Base-by-base conservation (phyloP, 2,888 invertebrate genomes). In the Drosophila picticornis region DNA sequence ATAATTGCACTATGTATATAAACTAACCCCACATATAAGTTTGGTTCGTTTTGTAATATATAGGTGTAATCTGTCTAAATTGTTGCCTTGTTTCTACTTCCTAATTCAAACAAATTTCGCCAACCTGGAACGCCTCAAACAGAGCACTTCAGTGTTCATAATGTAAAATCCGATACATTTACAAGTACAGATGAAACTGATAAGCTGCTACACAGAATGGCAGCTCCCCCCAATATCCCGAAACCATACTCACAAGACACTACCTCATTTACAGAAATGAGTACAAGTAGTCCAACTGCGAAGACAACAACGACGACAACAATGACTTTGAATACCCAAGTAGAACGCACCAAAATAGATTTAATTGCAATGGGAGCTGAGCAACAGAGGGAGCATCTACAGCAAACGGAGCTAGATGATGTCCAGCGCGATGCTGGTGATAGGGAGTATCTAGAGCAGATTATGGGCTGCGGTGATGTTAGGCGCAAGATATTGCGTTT, bases 401-500 rank as follows among this genome's bases (percentile, higher is more conserved):
- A 66, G 59, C 50, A 59, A n/a, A 19, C 52, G 43, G 62, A 76
- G 48, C 38, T 63, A 34, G 66, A 77, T 53, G 50, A 71, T 31
- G 52, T 10, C 13, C 62, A 71, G 56, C 77, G 56, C 13, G 71
- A 68, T 58, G 67, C 83, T 50, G 88, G 83, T 66, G 91, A 88
- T 88, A 88, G 90, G 67, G 83, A 88, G 55, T 88, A 89, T 63
- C 74, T 92, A 75, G 87, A 87, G 48, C 72, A 88, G 62, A 85
- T 90, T 36, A 90, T 89, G 84, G 83, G 86, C 66, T 94, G 94
- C 55, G 94, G 94, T 36, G 95, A 95, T 90, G 95, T 95, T 13
- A 94, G 94, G 91, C 94, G 94, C 19, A 94, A 94, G 88, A 94
- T 95, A 57, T 93, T 94, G 90, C 91, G 94, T 55, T 81, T 95